These are phyloP conservation scores for Salarias fasciatus DNA, from an alignment of 2,797 vertebrate species.

Conservation along the genomic window DNA sequence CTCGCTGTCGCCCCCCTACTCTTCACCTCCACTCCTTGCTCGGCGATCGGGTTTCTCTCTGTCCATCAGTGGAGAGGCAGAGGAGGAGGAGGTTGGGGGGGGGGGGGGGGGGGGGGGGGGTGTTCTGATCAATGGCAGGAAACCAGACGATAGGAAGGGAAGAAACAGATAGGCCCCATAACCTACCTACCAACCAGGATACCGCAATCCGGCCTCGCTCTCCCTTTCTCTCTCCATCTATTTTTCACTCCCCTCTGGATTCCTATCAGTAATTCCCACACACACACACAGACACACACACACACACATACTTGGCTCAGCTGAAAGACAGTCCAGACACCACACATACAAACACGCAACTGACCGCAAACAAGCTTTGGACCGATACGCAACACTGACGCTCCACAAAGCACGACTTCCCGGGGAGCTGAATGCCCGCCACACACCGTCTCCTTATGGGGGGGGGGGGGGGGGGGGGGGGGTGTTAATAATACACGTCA, in stretches of 20 bases:
- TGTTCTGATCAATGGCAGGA: slow-evolving; percentile 98
- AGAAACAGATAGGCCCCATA: slow-evolving; percentile 90
- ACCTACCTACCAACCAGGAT: slow-evolving; percentile 61
- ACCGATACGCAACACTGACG: slow-evolving; percentile 12
- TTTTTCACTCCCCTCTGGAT: slow-evolving; percentile 38
- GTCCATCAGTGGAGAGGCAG: slow-evolving; percentile 89
- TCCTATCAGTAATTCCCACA: slow-evolving; percentile 33
- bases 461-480: slow-evolving; percentile 25
- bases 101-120: slow-evolving; percentile 81
- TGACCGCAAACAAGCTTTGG: slow-evolving; percentile 64
- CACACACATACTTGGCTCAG: slow-evolving; percentile 14
- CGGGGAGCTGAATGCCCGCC: slow-evolving; percentile 31
- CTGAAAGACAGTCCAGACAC: slow-evolving; percentile 45
- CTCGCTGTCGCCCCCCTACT: background rate
- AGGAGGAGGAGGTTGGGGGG: slow-evolving; percentile 78
- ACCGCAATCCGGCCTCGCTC: slow-evolving; percentile 55
- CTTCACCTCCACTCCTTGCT: slow-evolving; percentile 32
- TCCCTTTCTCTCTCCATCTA: slow-evolving; percentile 39
- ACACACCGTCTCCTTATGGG: slow-evolving; percentile 45
- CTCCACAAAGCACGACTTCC: slow-evolving; percentile 4
- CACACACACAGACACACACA: slow-evolving; percentile 57
- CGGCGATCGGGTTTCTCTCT: slow-evolving; percentile 91
- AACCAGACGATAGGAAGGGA: slow-evolving; percentile 94
- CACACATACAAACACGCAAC: slow-evolving; percentile 59
- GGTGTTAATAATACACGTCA: slow-evolving; percentile 60